Evolutionary conservation across 2,113 vertebrate genomes (phyloP), one percentile per base, ranked within the genome.

Genomic region (Dryoscopus gambensis): DNA sequence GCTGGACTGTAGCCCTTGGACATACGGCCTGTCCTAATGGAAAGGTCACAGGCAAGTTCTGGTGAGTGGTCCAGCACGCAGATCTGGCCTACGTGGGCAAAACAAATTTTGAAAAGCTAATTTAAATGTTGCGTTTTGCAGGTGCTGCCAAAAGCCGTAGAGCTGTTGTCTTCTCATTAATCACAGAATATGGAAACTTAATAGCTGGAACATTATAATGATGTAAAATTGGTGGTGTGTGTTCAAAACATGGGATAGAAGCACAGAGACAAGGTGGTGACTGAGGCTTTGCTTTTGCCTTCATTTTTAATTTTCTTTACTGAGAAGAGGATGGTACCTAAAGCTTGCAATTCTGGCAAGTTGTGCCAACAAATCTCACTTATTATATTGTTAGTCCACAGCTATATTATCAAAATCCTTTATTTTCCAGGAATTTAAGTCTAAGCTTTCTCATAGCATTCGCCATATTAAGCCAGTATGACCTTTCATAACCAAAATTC

Each of bases 21-120:
- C 10, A 0, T 1, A 7, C 0, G 1, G 18, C 42, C 55, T 76
- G n/a, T 65, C 42, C 63, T 39, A 31, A 19, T 5, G 35, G 19
- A 21, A 15, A 11, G 20, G 18, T 37, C 40, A 9, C 67, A 24
- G 62, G 28, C 50, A 39, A 60, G 24, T 16, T 67, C 52, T 40
- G 49, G 22, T 21, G 42, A 21, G 20, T 12, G 30, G 49, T 49
- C 12, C 35, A n/a, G 49, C 12, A 15, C 31, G 33, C 60, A n/a
- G 19, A 17, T 39, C 44, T 78, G 62, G 16, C 39, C 30, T 25
- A 14, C 0, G 0, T 74, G 56, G 53, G 37, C 20, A 73, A 70
- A 56, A 25, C 2, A 28, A 40, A 10, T 15, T 76, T 79, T 24
- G 1, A 24, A 62, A 64, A 78, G 12, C 15, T 30, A 8, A 42